Evolutionary conservation across 2,888 invertebrate species (phyloP).

Genomic region (Anarsia innoxiella): DNA sequence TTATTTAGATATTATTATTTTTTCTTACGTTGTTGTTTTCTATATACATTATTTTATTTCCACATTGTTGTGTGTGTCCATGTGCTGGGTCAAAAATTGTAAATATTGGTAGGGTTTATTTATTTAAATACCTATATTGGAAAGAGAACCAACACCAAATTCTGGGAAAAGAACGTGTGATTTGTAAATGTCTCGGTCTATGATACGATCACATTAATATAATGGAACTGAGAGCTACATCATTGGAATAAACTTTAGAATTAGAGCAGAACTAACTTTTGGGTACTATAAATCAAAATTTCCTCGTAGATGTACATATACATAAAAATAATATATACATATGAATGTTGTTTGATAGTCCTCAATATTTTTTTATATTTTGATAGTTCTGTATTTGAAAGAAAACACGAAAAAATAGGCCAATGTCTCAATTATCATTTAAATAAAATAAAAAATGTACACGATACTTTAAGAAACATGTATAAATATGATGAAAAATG

Average conservation of each 20-base stretch:
- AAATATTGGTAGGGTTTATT: constrained; percentile 69
- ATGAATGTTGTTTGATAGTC: constrained; percentile 75
- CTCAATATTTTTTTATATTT: constrained; percentile 77
- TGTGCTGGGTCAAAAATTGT: constrained; percentile 69
- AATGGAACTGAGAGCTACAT: constrained; percentile 56
- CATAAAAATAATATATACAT: constrained; percentile 68
- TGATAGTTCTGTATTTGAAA: constrained; percentile 75
- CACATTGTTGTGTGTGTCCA: constrained; percentile 66
- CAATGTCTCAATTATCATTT: constrained; percentile 71
- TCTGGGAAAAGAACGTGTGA: constrained; percentile 40
- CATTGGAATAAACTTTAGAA: constrained; percentile 58
- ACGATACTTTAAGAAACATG: constrained; percentile 50
- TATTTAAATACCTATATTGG: constrained; percentile 50
- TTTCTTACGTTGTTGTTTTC: constrained; percentile 47
- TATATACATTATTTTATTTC: constrained; percentile 64
- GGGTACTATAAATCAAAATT: constrained; percentile 60
- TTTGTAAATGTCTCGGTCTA: constrained; percentile 48
- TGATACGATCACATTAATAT: constrained; percentile 35
- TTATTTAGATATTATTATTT: constrained; percentile 27
- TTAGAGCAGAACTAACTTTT: constrained; percentile 69
- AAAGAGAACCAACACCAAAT: constrained; percentile 45
- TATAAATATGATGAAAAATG: constrained; percentile 50
- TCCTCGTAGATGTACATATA: constrained; percentile 71
- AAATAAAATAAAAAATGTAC: constrained; percentile 53
- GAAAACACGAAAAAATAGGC: constrained; percentile 65